Evolutionary conservation across 2,888 invertebrate genomes (phyloP).

Genomic region (Zhengitettix transpicula): DNA sequence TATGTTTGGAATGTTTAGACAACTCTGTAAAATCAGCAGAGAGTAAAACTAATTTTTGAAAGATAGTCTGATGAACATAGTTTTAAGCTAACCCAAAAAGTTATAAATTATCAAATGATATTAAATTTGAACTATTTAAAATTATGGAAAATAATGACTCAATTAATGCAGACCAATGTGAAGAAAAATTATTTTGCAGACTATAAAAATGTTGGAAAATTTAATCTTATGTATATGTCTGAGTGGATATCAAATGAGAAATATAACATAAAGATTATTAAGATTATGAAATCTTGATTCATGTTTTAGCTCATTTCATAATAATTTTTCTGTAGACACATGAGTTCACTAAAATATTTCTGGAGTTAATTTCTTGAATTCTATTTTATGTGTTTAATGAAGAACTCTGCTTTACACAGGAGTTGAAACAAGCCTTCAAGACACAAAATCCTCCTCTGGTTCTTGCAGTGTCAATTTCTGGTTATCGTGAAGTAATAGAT

Average conservation of each 20-base stretch:
- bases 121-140: not conserved
- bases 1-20: too few relatives aligned
- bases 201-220: not conserved
- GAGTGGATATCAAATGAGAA: not conserved
- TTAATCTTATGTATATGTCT: not conserved
- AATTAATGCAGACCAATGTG: too few relatives aligned
- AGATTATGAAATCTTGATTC: too few relatives aligned
- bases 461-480: slow-evolving; percentile 69
- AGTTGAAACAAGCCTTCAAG: slow-evolving; percentile 44
- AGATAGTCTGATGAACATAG: too few relatives aligned
- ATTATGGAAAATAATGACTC: too few relatives aligned
- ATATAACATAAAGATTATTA: not conserved
- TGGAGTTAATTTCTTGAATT: too few relatives aligned
- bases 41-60: too few relatives aligned
- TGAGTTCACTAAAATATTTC: too few relatives aligned
- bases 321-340: too few relatives aligned
- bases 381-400: not conserved
- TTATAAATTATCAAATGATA: not conserved
- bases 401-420: slow-evolving; percentile 25
- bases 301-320: too few relatives aligned
- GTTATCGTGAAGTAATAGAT: slow-evolving; percentile 80
- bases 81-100: not conserved
- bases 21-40: too few relatives aligned
- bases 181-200: not conserved
- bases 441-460: slow-evolving; percentile 47